Evolutionary conservation across 2,113 vertebrate genomes (phyloP), one percentile per base, ranked within the genome.

Genomic region (Accipiter cooperii): DNA sequence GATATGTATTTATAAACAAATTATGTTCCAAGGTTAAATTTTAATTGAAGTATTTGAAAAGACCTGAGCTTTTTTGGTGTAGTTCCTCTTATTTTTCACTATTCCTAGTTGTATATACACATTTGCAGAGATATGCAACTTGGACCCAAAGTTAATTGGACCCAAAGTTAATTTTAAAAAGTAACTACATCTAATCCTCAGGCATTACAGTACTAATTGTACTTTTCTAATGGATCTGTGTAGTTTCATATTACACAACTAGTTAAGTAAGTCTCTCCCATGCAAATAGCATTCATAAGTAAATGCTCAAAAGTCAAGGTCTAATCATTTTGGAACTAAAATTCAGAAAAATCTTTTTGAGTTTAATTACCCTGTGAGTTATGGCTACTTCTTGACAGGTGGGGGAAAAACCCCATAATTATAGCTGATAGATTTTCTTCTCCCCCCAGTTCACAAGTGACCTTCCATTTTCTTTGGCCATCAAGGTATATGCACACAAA

Each of bases 261-360:
- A 98, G 74, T 57, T 29, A 90, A 94, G 93, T 95, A 96, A 98
- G 97, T 97, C 98, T 98, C 98, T 98, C 98, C 97, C 98, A 98
- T 96, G 97, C 96, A 98, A 98, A 97, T 96, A 98, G 97, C 96
- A 98, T 97, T 97, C 97, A 64, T 96, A 98, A 98, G 95, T 97
- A 98, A 98, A 98, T 98, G 97, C 97, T 98, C 97, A 96, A 55
- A 95, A 96, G 97, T 97, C 97, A 98, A 98, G 96, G 97, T 98
- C 97, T 98, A 98, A 98, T 98, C 96, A 98, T 98, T 98, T 98
- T 98, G 93, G 97, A 98, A 98, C 97, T 97, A 78, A 98, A 98
- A 99, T 97, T 97, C 98, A 98, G 98, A 98, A 98, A 98, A 99
- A 86, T 17, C 40, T 61, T 44, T 95, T 88, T 91, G 80, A 95